Conservation (phyloP, 37 sponge, comb jelly and placozoan species). For the Spongilla lacustris region DNA sequence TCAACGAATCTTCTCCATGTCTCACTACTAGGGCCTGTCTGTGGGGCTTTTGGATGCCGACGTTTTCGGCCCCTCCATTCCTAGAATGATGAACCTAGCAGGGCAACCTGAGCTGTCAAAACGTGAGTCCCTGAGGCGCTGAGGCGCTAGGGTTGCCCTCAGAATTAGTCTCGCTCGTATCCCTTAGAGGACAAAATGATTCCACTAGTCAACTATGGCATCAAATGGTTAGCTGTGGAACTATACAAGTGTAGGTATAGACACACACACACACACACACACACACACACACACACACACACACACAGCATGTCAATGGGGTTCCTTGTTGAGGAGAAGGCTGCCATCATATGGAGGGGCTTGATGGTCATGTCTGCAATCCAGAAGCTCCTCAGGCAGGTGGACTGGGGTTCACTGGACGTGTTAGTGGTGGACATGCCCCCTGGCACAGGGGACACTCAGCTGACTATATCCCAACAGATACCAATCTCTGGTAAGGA, state of each 20-base stretch:
- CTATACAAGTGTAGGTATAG: neutral
- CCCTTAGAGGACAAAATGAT: conserved; percentile 82
- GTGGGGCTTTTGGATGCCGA: conserved; percentile 98
- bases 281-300: neutral
- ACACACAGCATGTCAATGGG: conserved; percentile 97
- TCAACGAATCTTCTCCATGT: neutral
- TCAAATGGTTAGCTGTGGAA: conserved; percentile 89
- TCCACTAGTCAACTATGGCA: conserved; percentile 89
- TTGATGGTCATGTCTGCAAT: conserved; percentile 99
- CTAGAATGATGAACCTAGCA: conserved; percentile 91
- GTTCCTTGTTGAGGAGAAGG: conserved; percentile 91
- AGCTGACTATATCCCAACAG: conserved; percentile 91
- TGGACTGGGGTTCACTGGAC: conserved; percentile 93
- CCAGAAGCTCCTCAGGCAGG: conserved; percentile 83
- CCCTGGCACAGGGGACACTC: conserved; percentile 99
- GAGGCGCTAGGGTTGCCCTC: neutral
- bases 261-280: neutral
- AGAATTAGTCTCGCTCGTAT: too few relatives aligned
- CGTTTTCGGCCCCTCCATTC: conserved; percentile 97
- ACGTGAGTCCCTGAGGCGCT: conserved; percentile 43
- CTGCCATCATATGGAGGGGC: conserved; percentile 96
- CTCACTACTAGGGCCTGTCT: conserved; percentile 31
- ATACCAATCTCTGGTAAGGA: conserved; percentile 66
- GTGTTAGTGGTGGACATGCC: conserved; percentile 97
- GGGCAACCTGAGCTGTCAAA: conserved; percentile 78